phyloP scores from a whole-genome alignment of 2,113 vertebrate genomes.

The Odocoileus virginianus region DNA sequence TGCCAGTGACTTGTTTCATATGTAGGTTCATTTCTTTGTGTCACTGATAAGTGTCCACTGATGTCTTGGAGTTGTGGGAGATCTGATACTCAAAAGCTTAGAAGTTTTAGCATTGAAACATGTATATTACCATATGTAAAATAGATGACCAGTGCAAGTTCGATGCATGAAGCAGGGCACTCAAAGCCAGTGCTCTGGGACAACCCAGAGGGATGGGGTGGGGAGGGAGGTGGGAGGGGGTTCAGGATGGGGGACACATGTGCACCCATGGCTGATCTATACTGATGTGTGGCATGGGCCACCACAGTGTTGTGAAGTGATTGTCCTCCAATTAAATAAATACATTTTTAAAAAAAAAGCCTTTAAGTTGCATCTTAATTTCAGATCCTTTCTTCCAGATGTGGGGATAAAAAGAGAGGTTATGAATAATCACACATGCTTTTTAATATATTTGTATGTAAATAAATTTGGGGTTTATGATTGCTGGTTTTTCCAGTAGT shows the following conservation, averaged over 20 bases:
- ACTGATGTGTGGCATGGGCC: background rate
- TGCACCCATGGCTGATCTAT: background rate
- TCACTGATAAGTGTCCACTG: background rate
- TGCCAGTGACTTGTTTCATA: background rate
- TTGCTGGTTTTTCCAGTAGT: background rate
- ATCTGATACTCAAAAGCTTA: background rate
- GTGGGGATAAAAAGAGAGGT: background rate
- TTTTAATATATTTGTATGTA: background rate
- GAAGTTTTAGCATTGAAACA: background rate
- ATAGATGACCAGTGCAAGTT: background rate
- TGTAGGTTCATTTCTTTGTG: slow-evolving; percentile 14
- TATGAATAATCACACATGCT: background rate
- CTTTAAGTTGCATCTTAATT: slow-evolving; percentile 1
- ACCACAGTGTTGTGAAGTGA: background rate
- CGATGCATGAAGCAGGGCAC: background rate
- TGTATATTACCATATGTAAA: background rate
- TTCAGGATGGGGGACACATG: background rate
- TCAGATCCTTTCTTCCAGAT: slow-evolving; percentile 17
- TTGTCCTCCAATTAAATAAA: background rate
- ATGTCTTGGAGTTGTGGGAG: background rate
- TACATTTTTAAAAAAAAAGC: rapidly evolving
- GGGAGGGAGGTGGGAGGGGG: background rate
- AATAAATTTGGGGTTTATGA: slow-evolving; percentile 36
- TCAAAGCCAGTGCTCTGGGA: background rate
- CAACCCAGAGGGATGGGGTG: background rate